Percentiles rank a stretch among this genome's conserved stretches.
Conservation (phyloP, 2,888 invertebrate species). For the Lucinisca nassula region DNA sequence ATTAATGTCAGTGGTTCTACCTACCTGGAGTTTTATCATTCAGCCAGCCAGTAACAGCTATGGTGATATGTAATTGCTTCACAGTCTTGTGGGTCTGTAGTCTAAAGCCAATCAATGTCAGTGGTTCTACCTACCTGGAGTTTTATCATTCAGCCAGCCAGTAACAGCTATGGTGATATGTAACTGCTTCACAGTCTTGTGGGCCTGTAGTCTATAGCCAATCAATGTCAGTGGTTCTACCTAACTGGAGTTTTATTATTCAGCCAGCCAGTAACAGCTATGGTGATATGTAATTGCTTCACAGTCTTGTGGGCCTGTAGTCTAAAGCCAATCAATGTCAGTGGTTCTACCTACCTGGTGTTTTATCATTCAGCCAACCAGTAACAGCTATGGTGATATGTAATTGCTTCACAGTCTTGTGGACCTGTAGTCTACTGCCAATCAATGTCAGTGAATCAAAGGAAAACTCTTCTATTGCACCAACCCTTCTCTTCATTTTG, state of each 20-base stretch:
- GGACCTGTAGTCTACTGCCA: constrained; percentile 67
- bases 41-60: not conserved
- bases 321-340: constrained; percentile 86
- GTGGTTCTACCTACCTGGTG: constrained; percentile 88
- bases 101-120: too few relatives aligned
- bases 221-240: constrained; percentile 89
- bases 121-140: constrained; percentile 79
- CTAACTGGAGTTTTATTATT: constrained; percentile 88
- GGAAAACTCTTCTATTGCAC: constrained; percentile 91
- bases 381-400: constrained; percentile 91
- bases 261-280: constrained; percentile 92
- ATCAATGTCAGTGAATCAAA: constrained; percentile 89
- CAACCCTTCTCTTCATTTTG: constrained; percentile 92
- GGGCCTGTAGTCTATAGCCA: constrained; percentile 67
- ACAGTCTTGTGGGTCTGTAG: too few relatives aligned
- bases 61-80: not conserved
- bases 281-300: constrained; percentile 90
- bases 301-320: constrained; percentile 74
- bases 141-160: constrained; percentile 91
- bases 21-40: not conserved
- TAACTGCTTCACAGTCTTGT: constrained; percentile 88
- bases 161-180: constrained; percentile 91
- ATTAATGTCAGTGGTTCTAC: not conserved
- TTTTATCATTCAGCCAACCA: constrained; percentile 91
- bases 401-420: constrained; percentile 88